A percentile compares a stretch with the other conserved stretches of the same genome.
Evolutionary conservation across 2,888 invertebrate genomes (phyloP).

Genomic region (Pycnomerus fuliginosus): DNA sequence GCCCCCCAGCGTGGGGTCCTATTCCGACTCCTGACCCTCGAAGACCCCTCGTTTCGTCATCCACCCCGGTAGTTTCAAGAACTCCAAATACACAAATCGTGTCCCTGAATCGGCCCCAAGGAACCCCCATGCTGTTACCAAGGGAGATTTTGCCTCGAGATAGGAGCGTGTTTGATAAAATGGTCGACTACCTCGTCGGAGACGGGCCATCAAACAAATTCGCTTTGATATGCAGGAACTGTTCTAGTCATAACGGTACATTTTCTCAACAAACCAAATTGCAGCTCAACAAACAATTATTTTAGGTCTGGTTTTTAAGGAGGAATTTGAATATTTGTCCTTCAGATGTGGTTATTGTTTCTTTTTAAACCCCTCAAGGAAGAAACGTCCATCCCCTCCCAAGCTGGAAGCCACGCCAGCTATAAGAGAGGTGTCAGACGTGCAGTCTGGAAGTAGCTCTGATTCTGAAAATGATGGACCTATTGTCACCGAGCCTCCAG

Average conservation of each 20-base stretch:
- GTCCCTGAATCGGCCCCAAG: too few species aligned
- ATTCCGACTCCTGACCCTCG: too few species aligned
- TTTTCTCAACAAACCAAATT: too few species aligned
- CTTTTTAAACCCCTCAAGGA: constrained; percentile 82
- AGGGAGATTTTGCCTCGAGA: constrained; percentile 73
- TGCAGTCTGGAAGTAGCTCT: constrained; percentile 37
- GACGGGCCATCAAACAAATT: constrained; percentile 94
- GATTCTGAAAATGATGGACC: constrained; percentile 33
- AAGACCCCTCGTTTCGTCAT: too few species aligned
- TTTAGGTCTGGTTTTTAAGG: constrained; percentile 71
- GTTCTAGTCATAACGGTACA: constrained; percentile 92
- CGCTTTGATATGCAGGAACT: constrained; percentile 90
- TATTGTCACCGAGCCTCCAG: constrained; percentile 24
- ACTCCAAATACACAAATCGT: constrained; percentile 8
- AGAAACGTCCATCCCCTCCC: constrained; percentile 80
- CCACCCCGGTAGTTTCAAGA: constrained; percentile 3
- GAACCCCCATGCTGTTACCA: constrained; percentile 57
- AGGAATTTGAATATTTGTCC: constrained; percentile 73
- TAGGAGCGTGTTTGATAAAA: constrained; percentile 79
- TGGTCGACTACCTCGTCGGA: constrained; percentile 92
- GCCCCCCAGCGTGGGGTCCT: too few species aligned
- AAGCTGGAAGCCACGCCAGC: constrained; percentile 48
- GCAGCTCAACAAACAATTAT: too few species aligned
- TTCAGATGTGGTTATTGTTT: constrained; percentile 93
- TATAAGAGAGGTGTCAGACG: constrained; percentile 24